Conservation (phyloP, 2,113 vertebrate genomes). For the Acanthisitta chloris region DNA sequence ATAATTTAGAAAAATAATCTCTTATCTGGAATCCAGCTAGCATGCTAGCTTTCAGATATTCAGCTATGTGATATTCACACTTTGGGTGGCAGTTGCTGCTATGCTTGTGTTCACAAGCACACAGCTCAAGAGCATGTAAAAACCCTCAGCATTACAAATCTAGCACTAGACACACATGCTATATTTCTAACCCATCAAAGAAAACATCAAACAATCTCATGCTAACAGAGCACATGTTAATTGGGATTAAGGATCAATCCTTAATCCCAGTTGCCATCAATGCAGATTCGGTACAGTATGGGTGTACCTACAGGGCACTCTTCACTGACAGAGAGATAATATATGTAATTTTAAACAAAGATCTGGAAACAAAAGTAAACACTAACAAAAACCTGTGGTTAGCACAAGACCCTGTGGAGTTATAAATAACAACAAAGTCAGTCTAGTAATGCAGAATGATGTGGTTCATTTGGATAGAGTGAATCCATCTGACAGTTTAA, state of each 20-base stretch:
- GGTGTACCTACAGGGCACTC: not conserved
- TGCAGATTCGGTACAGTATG: not conserved
- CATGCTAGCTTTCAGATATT: not conserved
- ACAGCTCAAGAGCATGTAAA: not conserved
- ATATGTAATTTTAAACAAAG: not conserved
- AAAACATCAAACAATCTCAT: not conserved
- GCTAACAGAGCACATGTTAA: not conserved
- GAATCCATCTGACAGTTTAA: not conserved
- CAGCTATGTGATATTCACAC: not conserved
- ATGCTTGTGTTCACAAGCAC: not conserved
- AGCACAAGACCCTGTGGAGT: not conserved
- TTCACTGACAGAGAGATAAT: not conserved
- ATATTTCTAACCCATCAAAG: not conserved
- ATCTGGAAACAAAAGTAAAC: not conserved
- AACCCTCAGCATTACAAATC: not conserved
- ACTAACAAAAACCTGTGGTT: not conserved
- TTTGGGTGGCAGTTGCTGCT: not conserved
- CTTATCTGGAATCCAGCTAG: not conserved
- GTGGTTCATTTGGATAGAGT: not conserved
- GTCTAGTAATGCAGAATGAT: not conserved
- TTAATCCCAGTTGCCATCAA: not conserved
- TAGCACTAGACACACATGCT: accelerated
- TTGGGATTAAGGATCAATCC: not conserved
- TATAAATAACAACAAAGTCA: not conserved
- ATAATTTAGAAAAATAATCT: not conserved